Base-by-base conservation (phyloP, 2,888 invertebrate species). In the Philhelius pedissequus region DNA sequence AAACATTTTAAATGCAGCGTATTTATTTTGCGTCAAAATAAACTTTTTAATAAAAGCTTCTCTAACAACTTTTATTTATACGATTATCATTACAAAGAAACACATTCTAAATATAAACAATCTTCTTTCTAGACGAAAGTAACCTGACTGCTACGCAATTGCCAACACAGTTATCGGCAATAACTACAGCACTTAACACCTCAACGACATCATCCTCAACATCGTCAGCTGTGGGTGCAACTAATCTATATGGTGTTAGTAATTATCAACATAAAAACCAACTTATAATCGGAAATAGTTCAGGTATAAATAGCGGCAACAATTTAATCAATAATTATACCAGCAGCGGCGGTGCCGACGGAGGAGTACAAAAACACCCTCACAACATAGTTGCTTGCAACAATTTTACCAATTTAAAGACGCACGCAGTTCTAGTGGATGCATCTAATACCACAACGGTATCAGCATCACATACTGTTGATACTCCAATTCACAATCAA, bases 381-480 rank as follows among this genome's bases (percentile, higher is more conserved):
- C 74, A 74, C 52, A 79, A 45, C n/a, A 48, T 84, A 27, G 75
- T 84, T 52, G 71, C 74, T 13, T 84, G 81, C 54, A 86, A 86
- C 15, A 86, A 86, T 58, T 69, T 86, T 50, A 80, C 81, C 13
- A 86, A 86, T 52, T 73, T 86, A 2, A 86, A 86, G 22, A 81
- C 86, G n/a, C 86, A 76, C 62, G 87, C 87, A 68, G 87, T 87
- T 30, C 87, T 89, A 69, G 89, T 90, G 22, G 91, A 90, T 79
- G 90, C 90, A 6, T 20, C 32, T 2, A 89, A 90, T 75, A 91
- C 90, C 4, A 89, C 90, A 32, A 90, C 91, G 9, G 89, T 90
- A 68, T 89, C 91, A 30, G 86, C 88, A 62, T 83, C 89, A 60
- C 77, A 86, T 13, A 86, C 87, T 35, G 87, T 87, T 75, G 86